Conservation (phyloP, 2,797 vertebrate genomes). For the Poecilia gillii region DNA sequence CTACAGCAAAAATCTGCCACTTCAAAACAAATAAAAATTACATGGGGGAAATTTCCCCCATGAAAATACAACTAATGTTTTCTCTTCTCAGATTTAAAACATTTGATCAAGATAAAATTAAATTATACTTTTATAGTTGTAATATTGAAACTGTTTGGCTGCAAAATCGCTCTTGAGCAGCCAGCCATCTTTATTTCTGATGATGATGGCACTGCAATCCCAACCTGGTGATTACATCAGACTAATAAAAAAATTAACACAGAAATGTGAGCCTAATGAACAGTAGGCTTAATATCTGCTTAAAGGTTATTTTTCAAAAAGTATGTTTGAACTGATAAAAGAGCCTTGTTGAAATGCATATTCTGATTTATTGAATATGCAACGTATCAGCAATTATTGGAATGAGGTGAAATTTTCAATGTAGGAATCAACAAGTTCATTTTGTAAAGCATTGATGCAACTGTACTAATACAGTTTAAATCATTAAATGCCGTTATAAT, state of each 20-base stretch:
- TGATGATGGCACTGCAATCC: background rate
- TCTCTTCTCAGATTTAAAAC: background rate
- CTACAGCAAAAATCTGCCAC: background rate
- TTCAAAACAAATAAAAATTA: background rate
- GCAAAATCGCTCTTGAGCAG: background rate
- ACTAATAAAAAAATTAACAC: background rate
- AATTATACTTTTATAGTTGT: background rate
- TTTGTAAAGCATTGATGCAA: background rate
- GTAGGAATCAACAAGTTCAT: background rate
- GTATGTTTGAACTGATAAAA: background rate
- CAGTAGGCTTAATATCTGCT: background rate
- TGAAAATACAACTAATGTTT: background rate
- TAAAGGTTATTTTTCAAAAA: background rate
- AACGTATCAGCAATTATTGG: background rate
- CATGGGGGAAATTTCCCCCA: background rate
- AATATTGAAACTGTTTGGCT: background rate
- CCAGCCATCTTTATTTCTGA: background rate
- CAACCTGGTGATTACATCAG: background rate
- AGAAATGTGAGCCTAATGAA: background rate
- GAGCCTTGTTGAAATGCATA: background rate
- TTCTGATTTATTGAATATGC: background rate
- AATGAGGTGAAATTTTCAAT: background rate
- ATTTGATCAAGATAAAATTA: background rate
- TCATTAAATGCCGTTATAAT: background rate
- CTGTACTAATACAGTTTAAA: background rate